These are phyloP conservation scores for Eudasyphora cyanicolor DNA, from an alignment of 2,888 invertebrate species.

Conservation along the genomic window DNA sequence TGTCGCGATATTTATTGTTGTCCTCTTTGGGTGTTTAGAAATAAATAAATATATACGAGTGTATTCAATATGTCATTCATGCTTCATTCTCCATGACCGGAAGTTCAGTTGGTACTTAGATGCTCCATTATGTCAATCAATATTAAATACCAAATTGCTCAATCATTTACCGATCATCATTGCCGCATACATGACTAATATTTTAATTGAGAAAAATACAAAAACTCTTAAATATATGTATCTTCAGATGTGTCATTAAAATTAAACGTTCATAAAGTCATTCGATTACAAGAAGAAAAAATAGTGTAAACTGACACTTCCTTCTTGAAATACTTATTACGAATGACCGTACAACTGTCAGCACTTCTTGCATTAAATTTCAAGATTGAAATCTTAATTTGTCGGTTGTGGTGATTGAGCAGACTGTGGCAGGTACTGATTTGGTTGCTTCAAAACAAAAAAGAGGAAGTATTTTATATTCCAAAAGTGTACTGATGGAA, in stretches of 20 bases:
- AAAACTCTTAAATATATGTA: neutral
- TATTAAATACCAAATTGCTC: too few species aligned
- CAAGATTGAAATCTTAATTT: constrained; percentile 20
- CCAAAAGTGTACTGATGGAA: neutral
- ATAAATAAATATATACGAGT: too few species aligned
- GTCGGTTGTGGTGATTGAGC: neutral
- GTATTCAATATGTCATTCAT: too few species aligned
- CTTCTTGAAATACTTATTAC: constrained; percentile 31
- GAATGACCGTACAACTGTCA: neutral
- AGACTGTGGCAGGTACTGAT: neutral
- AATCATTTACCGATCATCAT: too few species aligned
- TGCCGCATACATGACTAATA: neutral
- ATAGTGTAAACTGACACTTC: constrained; percentile 36
- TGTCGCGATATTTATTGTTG: too few species aligned
- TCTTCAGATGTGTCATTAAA: neutral
- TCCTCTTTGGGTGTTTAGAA: too few species aligned
- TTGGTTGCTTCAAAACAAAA: neutral
- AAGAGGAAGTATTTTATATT: constrained; percentile 23
- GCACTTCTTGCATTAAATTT: neutral
- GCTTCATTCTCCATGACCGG: neutral
- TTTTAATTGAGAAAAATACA: neutral
- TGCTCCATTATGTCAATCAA: neutral
- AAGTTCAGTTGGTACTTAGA: neutral
- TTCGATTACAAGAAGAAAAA: neutral
- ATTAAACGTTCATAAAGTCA: constrained; percentile 4